Conservation (phyloP, 1,140 invertebrate species). For the Neodiprion lecontei region DNA sequence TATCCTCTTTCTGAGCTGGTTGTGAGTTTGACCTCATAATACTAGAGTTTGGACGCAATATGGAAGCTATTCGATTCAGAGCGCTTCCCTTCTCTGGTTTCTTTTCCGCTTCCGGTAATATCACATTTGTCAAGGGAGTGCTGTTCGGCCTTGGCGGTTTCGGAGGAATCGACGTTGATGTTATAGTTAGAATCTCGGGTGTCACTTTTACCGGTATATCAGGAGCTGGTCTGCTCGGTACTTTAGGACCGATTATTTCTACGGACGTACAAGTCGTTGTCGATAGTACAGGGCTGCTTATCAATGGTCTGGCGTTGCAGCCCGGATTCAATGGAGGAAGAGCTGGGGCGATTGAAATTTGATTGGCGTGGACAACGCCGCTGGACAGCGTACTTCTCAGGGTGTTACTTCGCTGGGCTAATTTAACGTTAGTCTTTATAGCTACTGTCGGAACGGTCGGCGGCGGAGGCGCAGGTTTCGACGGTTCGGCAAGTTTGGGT, state of each 20-base stretch:
- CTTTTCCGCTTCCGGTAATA: constrained; percentile 52
- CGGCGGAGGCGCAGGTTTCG: constrained; percentile 59
- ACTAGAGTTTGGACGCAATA: constrained; percentile 71
- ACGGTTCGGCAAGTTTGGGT: constrained; percentile 54
- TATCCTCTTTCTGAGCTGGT: constrained; percentile 43
- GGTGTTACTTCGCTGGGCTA: constrained; percentile 39
- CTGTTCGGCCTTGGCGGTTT: constrained; percentile 43
- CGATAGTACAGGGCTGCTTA: constrained; percentile 80
- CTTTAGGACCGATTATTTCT: constrained; percentile 68
- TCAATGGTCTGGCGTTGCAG: constrained; percentile 72
- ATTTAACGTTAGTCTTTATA: constrained; percentile 52
- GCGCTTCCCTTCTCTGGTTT: constrained; percentile 56
- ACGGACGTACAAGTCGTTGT: constrained; percentile 80
- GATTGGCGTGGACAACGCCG: constrained; percentile 55
- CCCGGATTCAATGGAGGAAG: constrained; percentile 67
- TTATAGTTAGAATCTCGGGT: constrained; percentile 30
- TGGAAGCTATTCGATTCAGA: constrained; percentile 78
- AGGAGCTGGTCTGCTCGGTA: constrained; percentile 62
- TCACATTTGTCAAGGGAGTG: constrained; percentile 34
- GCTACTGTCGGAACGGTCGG: constrained; percentile 55
- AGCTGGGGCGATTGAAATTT: constrained; percentile 58
- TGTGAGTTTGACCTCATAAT: constrained; percentile 57
- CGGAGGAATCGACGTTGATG: background rate
- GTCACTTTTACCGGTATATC: constrained; percentile 60
- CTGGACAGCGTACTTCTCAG: constrained; percentile 31